phyloP scores from a whole-genome alignment of 2,888 invertebrate species.

The Nomada hirtipes region DNA sequence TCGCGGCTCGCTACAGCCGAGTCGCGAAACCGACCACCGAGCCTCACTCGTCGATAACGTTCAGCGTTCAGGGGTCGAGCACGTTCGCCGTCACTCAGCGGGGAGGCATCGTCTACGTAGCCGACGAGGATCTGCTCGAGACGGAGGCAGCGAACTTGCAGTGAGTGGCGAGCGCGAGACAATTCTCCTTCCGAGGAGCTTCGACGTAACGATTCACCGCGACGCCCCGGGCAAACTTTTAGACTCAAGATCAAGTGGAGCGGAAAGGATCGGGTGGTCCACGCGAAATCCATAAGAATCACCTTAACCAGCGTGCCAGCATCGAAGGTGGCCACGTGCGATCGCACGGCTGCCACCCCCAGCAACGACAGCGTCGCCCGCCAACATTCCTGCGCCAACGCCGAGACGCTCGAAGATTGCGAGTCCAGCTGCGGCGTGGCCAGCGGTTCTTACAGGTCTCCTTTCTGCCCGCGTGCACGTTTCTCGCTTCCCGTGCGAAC shows the following conservation, averaged over 20 bases:
- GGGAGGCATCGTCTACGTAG: slow-evolving; percentile 87
- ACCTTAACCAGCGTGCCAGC: slow-evolving; percentile 79
- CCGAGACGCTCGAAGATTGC: slow-evolving; percentile 85
- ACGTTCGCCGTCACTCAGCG: slow-evolving; percentile 86
- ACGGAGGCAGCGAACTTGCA: slow-evolving; percentile 83
- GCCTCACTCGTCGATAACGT: slow-evolving; percentile 44
- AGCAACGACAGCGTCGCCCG: slow-evolving; percentile 47
- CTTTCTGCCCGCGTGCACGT: not conserved
- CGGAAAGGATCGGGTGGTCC: slow-evolving; percentile 69
- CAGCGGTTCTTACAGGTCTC: slow-evolving; percentile 83
- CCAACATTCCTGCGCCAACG: slow-evolving; percentile 85
- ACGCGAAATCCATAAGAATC: slow-evolving; percentile 73
- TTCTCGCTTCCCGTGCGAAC: not conserved
- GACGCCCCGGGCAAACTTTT: not conserved
- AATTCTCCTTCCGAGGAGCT: not conserved
- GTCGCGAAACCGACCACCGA: slow-evolving; percentile 76
- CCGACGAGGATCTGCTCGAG: slow-evolving; percentile 84
- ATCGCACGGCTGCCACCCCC: slow-evolving; percentile 51
- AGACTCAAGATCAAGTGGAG: slow-evolving; percentile 84
- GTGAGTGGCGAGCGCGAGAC: slow-evolving; percentile 73
- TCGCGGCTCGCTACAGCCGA: slow-evolving; percentile 74
- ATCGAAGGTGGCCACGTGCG: slow-evolving; percentile 75
- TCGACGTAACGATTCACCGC: too few relatives aligned
- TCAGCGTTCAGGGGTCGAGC: slow-evolving; percentile 70
- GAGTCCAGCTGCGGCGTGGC: slow-evolving; percentile 86